These are phyloP conservation scores for Anoplophora glabripennis DNA, from an alignment of 1,140 invertebrate genomes.

Conservation along the genomic window DNA sequence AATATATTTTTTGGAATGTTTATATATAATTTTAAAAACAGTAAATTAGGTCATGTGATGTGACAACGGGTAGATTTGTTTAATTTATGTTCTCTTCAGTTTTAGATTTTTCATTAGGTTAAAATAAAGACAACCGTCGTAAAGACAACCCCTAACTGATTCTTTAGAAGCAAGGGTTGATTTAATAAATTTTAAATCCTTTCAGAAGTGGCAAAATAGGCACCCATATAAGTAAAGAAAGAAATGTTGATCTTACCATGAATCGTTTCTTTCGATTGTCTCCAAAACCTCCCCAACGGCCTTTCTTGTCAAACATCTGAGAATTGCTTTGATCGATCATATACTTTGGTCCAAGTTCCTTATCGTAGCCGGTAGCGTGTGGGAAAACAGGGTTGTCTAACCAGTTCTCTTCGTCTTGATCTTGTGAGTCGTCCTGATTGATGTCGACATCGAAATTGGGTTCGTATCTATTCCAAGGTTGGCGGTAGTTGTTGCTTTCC, in stretches of 20 bases:
- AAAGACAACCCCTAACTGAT: no score
- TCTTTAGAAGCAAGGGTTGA: no score
- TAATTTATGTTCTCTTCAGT: no score
- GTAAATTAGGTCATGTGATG: no score
- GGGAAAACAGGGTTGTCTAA: constrained; percentile 41
- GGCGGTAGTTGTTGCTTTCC: constrained; percentile 28
- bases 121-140: no score
- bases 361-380: constrained; percentile 29
- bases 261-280: constrained; percentile 41
- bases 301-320: constrained; percentile 30
- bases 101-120: no score
- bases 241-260: constrained; percentile 37
- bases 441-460: constrained; percentile 17
- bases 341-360: constrained; percentile 30
- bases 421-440: constrained; percentile 12
- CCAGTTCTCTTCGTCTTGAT: constrained; percentile 30
- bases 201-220: no score
- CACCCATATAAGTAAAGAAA: no score
- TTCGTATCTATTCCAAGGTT: constrained; percentile 29
- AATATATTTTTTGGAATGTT: no score
- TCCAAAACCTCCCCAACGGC: constrained; percentile 34
- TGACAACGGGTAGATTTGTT: no score
- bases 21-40: no score
- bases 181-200: no score
- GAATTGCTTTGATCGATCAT: constrained; percentile 26